Evolutionary conservation across 1,140 invertebrate genomes (phyloP), one percentile per base, ranked within the genome.

Genomic region (Pogonognathellus flavescens): DNA sequence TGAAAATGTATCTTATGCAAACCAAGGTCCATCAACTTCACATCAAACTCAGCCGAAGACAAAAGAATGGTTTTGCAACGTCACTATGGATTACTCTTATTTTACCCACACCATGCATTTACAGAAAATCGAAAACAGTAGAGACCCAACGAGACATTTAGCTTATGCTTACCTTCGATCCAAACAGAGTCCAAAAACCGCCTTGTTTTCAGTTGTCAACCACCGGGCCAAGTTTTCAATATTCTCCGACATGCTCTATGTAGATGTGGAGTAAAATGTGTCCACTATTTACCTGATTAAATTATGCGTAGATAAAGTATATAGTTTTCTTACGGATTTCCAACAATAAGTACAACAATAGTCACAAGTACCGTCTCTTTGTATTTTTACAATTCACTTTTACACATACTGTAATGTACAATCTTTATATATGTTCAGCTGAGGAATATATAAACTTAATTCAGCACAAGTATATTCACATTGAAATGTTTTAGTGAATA

Each of bases 151-250:
- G 4, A 50, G 41, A 76, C 16, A 18, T 76, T 76, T 50, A 49
- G 14, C 25, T 4, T n/a, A 9, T 49, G 41, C 70, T 76, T 18
- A 86, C 86, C 86, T 86, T 81, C 86, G 82, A 49, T 84, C 82
- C 57, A 83, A 13, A 62, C 82, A 84, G 4, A 86, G 57, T 52
- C 80, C 85, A 55, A 86, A 86, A 31, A 83, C 62, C 7, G 85
- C 85, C 14, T 80, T 60, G 60, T 81, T 81, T 25, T 85, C 85
- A 1, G 82, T 53, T 5, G 85, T 55, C 20, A 84, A 70, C 83
- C 86, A 86, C 52, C 83, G 82, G 14, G 82, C 80, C 59, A 86
- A 84, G 53, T 86, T 86, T 55, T 84, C 83, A 57, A 86, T 86
- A 60, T 86, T 86, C 70, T 84, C 76, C 18, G 86, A 84, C 70